These are phyloP conservation scores for Platycheirus albimanus DNA, from an alignment of 2,888 invertebrate species.

Conservation along the genomic window DNA sequence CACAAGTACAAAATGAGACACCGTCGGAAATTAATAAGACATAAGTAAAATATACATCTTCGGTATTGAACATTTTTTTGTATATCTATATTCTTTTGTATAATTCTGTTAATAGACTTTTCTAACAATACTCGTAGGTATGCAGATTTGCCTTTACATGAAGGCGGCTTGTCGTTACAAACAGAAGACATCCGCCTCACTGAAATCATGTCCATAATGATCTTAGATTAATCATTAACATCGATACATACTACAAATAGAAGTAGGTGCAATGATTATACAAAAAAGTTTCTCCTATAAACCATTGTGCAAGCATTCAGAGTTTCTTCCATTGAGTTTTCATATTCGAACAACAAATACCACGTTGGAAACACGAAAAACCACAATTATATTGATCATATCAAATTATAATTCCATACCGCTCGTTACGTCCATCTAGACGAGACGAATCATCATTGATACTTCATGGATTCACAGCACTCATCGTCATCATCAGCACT, in stretches of 20 bases:
- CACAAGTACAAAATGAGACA: too few species aligned
- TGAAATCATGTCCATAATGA: slow-evolving; percentile 34
- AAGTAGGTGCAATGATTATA: slow-evolving; percentile 34
- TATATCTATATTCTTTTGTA: too few species aligned
- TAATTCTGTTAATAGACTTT: too few species aligned
- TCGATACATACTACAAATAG: slow-evolving; percentile 19
- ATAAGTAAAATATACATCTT: too few species aligned
- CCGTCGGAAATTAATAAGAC: too few species aligned
- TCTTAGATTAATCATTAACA: slow-evolving; percentile 27
- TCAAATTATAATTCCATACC: slow-evolving; percentile 38
- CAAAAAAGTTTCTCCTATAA: slow-evolving; percentile 24
- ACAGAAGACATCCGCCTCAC: neutral
- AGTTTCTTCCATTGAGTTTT: neutral
- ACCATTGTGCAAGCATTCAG: slow-evolving; percentile 31
- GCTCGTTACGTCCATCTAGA: slow-evolving; percentile 38
- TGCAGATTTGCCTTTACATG: neutral
- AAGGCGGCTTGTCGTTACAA: slow-evolving; percentile 1
- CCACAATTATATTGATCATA: slow-evolving; percentile 59
- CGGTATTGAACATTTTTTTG: too few species aligned
- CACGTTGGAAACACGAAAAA: slow-evolving; percentile 40
- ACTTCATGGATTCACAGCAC: slow-evolving; percentile 26
- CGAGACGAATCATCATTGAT: slow-evolving; percentile 31
- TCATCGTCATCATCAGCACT: slow-evolving; percentile 24
- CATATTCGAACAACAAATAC: slow-evolving; percentile 36
- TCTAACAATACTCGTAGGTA: neutral